Evolutionary conservation across 2,113 vertebrate genomes (phyloP), one percentile per base, ranked within the genome.

Genomic region (Mesocricetus auratus): DNA sequence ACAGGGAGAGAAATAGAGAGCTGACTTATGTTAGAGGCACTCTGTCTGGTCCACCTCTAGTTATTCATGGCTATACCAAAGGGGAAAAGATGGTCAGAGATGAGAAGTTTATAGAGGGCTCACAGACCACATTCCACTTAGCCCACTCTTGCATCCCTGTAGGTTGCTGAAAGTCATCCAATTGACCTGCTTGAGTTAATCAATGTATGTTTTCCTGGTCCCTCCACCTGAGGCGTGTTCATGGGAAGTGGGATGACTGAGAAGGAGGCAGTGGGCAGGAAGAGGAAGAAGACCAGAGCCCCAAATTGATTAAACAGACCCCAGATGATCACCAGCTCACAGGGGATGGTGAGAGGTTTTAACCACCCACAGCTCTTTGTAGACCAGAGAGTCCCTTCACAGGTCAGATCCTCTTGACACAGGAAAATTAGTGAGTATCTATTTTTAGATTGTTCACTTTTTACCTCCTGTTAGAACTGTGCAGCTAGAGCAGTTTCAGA

Each of bases 191-290:
- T 82, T 68, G 77, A 82, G 62, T 91, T 79, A 90, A 95, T 97
- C 94, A 91, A 86, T 97, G 86, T 31, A 87, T 92, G 88, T 62
- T 89, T 89, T 93, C 90, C 87, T 91, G 81, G 21, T 93, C 56
- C 47, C 87, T 31, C 75, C 21, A 22, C 0, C 4, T 15, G 64
- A 62, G 39, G 24, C 64, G 36, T 94, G 88, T 53, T 95, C 93
- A 96, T 93, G 82, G 90, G 53, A 64, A 74, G 53, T 62, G 42
- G 47, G 21, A 21, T 73, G 89, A 56, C 58, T 58, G 73, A 85
- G 91, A 68, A 95, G 85, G 92, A 94, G 78, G 74, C 24, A 2
- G 56, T 78, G 82, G 89, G 89, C 82, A 97, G 96, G 92, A 92
- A 96, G 79, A 81, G 45, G 92, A 94, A 95, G 88, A 88, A 91